Conservation (phyloP, 2,797 vertebrate species). For the Rhabdomys pumilio region DNA sequence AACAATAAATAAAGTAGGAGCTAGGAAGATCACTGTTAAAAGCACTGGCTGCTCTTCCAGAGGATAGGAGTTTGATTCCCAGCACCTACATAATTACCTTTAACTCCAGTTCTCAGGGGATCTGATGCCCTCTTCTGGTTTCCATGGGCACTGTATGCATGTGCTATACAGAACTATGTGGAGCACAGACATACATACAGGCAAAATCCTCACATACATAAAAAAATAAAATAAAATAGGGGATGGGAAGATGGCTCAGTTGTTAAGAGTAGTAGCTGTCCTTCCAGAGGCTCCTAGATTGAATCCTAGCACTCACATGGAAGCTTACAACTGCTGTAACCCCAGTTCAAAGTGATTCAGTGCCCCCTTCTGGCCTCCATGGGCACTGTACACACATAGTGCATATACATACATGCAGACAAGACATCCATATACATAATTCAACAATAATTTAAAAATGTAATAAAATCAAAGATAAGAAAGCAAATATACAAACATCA, state of each 20-base stretch:
- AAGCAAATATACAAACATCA: background rate
- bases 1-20: background rate
- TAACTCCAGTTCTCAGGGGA: background rate
- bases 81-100: background rate
- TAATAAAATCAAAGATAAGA: background rate
- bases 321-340: background rate
- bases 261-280: background rate
- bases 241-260: background rate
- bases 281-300: background rate
- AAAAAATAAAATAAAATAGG: background rate
- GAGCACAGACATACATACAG: background rate
- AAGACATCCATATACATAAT: background rate
- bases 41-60: background rate
- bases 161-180: background rate
- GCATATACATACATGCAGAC: background rate
- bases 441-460: background rate
- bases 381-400: background rate
- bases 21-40: too few species aligned
- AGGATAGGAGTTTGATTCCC: background rate
- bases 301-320: background rate
- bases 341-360: background rate
- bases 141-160: background rate
- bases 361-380: background rate
- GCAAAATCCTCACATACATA: background rate
- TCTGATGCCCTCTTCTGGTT: background rate